Evolutionary conservation across 2,113 vertebrate species (phyloP).

Genomic region (Monarcha castaneiventris): DNA sequence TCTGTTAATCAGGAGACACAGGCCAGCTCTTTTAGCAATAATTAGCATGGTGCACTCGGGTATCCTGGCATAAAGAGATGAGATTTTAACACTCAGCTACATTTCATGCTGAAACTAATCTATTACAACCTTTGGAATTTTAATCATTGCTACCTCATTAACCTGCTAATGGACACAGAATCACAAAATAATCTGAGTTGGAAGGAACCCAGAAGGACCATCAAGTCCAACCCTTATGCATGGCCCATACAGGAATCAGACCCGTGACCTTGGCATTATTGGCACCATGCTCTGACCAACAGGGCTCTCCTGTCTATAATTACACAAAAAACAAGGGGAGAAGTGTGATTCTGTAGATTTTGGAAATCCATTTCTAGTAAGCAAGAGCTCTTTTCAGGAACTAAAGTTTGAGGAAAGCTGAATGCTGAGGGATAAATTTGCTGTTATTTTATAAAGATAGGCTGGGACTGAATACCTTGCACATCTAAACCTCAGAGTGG

Average conservation of each 20-base stretch:
- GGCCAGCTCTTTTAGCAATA: slow-evolving; percentile 77
- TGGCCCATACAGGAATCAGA: neutral
- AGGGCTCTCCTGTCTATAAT: slow-evolving; percentile 67
- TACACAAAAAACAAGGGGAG: slow-evolving; percentile 36
- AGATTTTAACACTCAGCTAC: slow-evolving; percentile 79
- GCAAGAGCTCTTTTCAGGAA: neutral
- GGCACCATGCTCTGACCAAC: neutral
- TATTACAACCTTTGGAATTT: slow-evolving; percentile 77
- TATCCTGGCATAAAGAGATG: slow-evolving; percentile 81
- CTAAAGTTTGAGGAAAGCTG: neutral
- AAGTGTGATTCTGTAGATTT: slow-evolving; percentile 42
- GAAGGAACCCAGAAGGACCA: neutral
- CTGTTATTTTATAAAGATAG: neutral
- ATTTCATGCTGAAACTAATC: slow-evolving; percentile 72
- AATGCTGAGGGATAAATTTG: neutral
- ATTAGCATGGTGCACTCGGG: slow-evolving; percentile 75
- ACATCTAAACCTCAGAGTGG: neutral
- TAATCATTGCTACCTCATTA: slow-evolving; percentile 85
- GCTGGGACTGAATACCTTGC: neutral
- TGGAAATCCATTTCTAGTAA: neutral
- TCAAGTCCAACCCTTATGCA: neutral
- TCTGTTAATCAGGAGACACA: slow-evolving; percentile 63
- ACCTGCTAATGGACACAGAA: slow-evolving; percentile 81
- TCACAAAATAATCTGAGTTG: neutral
- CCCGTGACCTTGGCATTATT: neutral